Percentiles rank a stretch among this genome's conserved stretches.
Evolutionary conservation across 2,888 invertebrate genomes (phyloP).

Genomic region (Pyrrhia umbra): DNA sequence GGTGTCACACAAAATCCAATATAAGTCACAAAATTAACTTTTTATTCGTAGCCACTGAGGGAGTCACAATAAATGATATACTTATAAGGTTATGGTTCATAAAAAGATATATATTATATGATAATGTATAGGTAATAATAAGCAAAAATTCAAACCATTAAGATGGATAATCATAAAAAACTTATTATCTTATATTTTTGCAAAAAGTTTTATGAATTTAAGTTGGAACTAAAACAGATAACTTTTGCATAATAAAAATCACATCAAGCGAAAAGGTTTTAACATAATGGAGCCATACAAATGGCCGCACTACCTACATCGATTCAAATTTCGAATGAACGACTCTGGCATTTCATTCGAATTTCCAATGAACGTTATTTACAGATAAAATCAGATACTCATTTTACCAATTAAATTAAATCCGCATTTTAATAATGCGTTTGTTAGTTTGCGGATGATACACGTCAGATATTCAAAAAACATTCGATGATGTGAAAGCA

Average conservation of each 20-base stretch:
- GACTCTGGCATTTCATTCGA: constrained; percentile 14
- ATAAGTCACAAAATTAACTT: too few relatives aligned
- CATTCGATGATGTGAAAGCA: constrained; percentile 13
- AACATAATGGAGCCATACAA: constrained; percentile 24
- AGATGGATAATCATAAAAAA: too few relatives aligned
- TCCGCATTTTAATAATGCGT: constrained; percentile 41
- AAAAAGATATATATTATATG: too few relatives aligned
- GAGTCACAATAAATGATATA: too few relatives aligned
- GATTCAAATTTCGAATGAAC: constrained; percentile 38
- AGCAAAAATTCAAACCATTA: too few relatives aligned
- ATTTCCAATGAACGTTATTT: constrained; percentile 41
- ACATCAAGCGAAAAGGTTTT: constrained; percentile 40
- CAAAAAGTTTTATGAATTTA: background rate
- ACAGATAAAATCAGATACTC: constrained; percentile 32
- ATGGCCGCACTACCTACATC: constrained; percentile 12
- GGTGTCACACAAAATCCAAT: too few relatives aligned
- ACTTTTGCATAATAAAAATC: constrained; percentile 19
- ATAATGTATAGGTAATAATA: too few relatives aligned
- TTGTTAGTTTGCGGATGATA: constrained; percentile 26
- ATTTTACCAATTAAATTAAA: constrained; percentile 32
- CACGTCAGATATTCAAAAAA: constrained; percentile 28
- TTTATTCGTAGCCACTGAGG: too few relatives aligned
- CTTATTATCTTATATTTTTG: too few relatives aligned
- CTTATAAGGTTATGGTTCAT: too few relatives aligned
- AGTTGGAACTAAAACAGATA: background rate